These are phyloP conservation scores for Scaptomyza montana DNA, from an alignment of 1,140 invertebrate species.

Conservation along the genomic window DNA sequence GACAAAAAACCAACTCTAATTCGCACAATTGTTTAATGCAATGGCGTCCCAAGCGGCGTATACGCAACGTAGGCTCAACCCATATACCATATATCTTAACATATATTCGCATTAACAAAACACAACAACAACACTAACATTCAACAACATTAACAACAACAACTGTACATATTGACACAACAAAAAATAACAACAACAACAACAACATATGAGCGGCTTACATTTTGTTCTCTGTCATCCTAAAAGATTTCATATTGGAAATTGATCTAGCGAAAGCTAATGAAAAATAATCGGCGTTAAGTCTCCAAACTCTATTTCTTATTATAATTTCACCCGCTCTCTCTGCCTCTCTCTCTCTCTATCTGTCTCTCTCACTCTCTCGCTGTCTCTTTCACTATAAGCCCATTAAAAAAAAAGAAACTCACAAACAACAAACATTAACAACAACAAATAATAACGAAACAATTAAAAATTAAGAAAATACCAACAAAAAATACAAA, in stretches of 20 bases:
- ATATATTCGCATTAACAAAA: slow-evolving; percentile 7
- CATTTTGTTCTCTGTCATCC: slow-evolving; percentile 51
- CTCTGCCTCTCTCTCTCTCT: slow-evolving; percentile 27
- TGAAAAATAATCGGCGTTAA: slow-evolving; percentile 54
- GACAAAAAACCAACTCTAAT: slow-evolving; percentile 9
- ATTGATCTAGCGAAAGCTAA: slow-evolving; percentile 29
- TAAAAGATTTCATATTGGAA: slow-evolving; percentile 50
- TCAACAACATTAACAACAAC: slow-evolving; percentile 24
- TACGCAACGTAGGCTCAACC: slow-evolving; percentile 55
- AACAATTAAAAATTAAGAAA: slow-evolving; percentile 20
- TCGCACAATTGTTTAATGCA: slow-evolving; percentile 58
- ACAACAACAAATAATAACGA: slow-evolving; percentile 51
- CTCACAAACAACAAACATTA: slow-evolving; percentile 38
- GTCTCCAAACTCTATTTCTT: slow-evolving; percentile 4
- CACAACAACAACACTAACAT: neutral
- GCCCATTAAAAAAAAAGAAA: slow-evolving; percentile 48
- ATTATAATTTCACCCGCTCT: slow-evolving; percentile 2
- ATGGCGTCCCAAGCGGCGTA: slow-evolving; percentile 60
- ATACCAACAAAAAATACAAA: slow-evolving; percentile 39
- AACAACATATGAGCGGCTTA: slow-evolving; percentile 46
- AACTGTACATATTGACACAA: slow-evolving; percentile 11
- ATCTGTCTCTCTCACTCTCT: slow-evolving; percentile 38
- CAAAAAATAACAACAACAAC: slow-evolving; percentile 21
- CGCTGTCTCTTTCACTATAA: slow-evolving; percentile 39
- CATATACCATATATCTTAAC: neutral